These are phyloP conservation scores for Barypeithes pellucidus DNA, from an alignment of 2,888 invertebrate species.

Conservation along the genomic window DNA sequence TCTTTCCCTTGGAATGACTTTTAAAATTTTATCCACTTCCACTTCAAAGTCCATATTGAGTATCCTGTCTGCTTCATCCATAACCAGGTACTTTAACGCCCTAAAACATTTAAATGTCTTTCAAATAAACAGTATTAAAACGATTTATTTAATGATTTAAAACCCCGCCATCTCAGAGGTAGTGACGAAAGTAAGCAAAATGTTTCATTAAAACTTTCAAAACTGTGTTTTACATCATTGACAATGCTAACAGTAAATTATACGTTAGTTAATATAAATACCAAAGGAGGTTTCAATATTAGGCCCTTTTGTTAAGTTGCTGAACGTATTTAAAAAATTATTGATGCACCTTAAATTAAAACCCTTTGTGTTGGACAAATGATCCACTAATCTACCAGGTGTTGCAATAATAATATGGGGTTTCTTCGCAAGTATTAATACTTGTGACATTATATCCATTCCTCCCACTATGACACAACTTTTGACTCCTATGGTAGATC, in stretches of 20 bases:
- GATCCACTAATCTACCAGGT: constrained; percentile 95
- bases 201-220: constrained; percentile 45
- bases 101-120: constrained; percentile 36
- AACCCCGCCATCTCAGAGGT: constrained; percentile 45
- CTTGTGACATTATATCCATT: constrained; percentile 98
- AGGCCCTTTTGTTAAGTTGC: too few species aligned
- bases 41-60: constrained; percentile 99
- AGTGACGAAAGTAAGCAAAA: constrained; percentile 52
- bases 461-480: constrained; percentile 98
- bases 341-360: constrained; percentile 79
- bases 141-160: neutral
- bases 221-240: constrained; percentile 41
- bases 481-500: constrained; percentile 93
- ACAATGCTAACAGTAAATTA: constrained; percentile 6
- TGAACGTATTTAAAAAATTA: constrained; percentile 70
- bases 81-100: constrained; percentile 77
- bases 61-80: constrained; percentile 99
- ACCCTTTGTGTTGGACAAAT: constrained; percentile 98
- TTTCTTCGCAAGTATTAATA: constrained; percentile 92
- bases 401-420: constrained; percentile 98
- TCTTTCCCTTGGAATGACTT: constrained; percentile 92
- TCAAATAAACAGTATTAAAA: neutral
- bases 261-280: too few species aligned
- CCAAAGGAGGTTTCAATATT: too few species aligned
- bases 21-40: constrained; percentile 96